Evolutionary conservation across 2,113 vertebrate species (phyloP), one percentile per base, ranked within the genome.

Genomic region (Fukomys damarensis): DNA sequence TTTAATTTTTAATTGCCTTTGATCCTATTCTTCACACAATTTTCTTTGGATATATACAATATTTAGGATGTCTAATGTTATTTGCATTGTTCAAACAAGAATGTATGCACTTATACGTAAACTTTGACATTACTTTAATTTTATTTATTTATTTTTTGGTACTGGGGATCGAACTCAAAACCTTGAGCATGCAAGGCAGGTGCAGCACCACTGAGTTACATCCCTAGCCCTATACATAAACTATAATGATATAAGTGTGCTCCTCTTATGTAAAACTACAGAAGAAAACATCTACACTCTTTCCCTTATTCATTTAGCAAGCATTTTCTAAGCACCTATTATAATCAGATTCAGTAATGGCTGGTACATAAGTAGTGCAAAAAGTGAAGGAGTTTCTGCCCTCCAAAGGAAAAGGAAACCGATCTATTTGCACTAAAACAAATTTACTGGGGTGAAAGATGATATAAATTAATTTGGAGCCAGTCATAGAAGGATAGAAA

Each of bases 1-100:
- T 96, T 82, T 30, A 85, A 1, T 91, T 63, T 95, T 93, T 89
- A 88, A 94, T 93, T 96, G 90, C 16, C 88, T 96, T 96, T 96
- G 52, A 94, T 96, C 59, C n/a, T 95, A 6, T 85, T 86, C 56
- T 94, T 93, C 70, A 65, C 79, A 66, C 22, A 95, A 74, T 22
- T 13, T 86, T 89, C 56, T 95, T 84, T 90, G 84, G 26, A 93
- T 83, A 91, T 70, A 80, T 0, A 11, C 43, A 87, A 22, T 88
- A 81, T 91, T 81, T 97, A 93, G 76, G 63, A 65, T 38, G 59
- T 10, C 28, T 87, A 22, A 1, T 63, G 41, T 86, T 95, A 66
- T 38, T 82, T 89, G 3, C 92, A 43, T n/a, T 2, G 80, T 82
- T 11, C 56, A 79, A 13, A 83, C 28, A 87, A 32, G 17, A 92